A percentile compares a stretch with the other conserved stretches of the same genome.
These are phyloP conservation scores for Rhipidura dahli DNA, from an alignment of 2,113 vertebrate species.

Conservation along the genomic window DNA sequence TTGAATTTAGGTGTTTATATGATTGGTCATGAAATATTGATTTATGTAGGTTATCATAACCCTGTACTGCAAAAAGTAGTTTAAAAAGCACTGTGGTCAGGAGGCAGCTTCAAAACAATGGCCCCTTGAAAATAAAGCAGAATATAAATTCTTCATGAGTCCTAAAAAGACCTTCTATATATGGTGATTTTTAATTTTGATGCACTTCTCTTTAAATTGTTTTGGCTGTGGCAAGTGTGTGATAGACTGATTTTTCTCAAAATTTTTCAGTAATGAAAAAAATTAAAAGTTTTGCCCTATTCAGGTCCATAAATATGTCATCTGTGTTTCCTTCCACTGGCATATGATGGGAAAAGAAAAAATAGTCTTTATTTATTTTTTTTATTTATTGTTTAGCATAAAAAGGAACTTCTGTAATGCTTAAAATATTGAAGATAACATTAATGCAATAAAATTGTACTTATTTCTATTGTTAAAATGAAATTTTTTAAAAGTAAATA, in stretches of 20 bases:
- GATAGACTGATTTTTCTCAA: not conserved
- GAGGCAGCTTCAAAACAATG: not conserved
- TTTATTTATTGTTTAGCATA: not conserved
- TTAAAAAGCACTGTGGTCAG: accelerated
- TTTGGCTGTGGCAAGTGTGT: not conserved
- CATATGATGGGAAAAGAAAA: not conserved
- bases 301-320: not conserved
- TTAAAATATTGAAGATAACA: not conserved
- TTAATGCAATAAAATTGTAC: not conserved
- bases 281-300: not conserved
- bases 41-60: not conserved
- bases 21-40: not conserved
- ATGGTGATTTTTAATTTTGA: not conserved
- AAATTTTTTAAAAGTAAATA: not conserved
- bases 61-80: not conserved
- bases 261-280: not conserved
- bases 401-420: not conserved
- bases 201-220: not conserved
- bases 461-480: not conserved
- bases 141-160: not conserved
- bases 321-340: not conserved
- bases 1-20: not conserved
- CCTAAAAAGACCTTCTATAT: not conserved
- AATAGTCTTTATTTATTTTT: not conserved
- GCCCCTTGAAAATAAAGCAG: not conserved